Percentiles rank a stretch among this genome's conserved stretches.
These are phyloP conservation scores for Megalurothrips usitatus DNA, from an alignment of 2,888 invertebrate genomes.

Conservation along the genomic window DNA sequence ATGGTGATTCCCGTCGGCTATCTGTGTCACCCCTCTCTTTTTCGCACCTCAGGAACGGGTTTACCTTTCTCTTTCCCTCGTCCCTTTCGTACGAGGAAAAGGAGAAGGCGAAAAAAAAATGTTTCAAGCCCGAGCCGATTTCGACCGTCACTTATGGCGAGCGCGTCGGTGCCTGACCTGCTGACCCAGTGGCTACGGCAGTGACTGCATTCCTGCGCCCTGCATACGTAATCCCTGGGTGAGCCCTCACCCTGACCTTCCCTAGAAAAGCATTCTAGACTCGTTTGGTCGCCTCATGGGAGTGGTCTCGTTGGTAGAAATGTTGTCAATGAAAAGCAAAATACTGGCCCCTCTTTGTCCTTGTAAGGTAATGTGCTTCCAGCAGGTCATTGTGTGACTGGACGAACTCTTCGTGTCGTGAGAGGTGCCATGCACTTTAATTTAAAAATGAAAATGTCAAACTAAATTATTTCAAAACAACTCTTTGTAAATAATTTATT, in stretches of 20 bases:
- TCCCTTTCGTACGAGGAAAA: not conserved
- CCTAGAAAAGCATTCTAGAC: slow-evolving; percentile 4
- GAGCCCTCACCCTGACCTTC: not conserved
- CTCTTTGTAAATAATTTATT: slow-evolving; percentile 20
- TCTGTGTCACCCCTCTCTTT: not conserved
- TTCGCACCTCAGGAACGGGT: not conserved
- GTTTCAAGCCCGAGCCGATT: not conserved
- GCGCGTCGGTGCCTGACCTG: not conserved
- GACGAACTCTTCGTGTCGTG: slow-evolving; percentile 12
- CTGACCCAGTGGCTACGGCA: not conserved
- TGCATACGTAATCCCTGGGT: not conserved
- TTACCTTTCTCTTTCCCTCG: not conserved
- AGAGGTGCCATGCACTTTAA: slow-evolving; percentile 24
- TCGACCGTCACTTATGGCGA: not conserved
- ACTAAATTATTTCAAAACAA: slow-evolving; percentile 25
- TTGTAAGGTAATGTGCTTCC: slow-evolving; percentile 17
- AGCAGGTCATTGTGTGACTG: slow-evolving; percentile 20
- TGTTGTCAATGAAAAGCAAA: not conserved
- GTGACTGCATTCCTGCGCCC: not conserved
- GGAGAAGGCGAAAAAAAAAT: not conserved
- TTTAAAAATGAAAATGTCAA: slow-evolving; percentile 18
- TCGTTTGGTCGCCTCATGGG: slow-evolving; percentile 3
- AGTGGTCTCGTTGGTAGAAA: not conserved
- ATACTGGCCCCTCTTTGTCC: slow-evolving; percentile 17
- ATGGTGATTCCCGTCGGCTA: not conserved